Base-by-base conservation (phyloP, 2,888 invertebrate genomes). In the Mesochorus sp. region DNA sequence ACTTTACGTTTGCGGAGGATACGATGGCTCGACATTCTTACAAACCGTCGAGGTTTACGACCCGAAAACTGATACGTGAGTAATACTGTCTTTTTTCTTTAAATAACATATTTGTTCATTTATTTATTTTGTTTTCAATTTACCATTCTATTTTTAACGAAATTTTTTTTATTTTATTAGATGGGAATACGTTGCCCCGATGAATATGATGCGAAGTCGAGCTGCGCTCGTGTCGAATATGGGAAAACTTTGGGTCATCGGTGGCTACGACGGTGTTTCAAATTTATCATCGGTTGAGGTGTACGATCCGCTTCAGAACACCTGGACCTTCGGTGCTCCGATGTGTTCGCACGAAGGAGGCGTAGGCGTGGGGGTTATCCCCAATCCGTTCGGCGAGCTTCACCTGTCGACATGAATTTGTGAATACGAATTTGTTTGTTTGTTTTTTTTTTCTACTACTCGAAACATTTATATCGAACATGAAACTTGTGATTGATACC, bases 301-400 rank as follows among this genome's bases (percentile, higher is more conserved):
- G 6, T 97, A 96, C 86, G 95, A 96, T 90, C 96, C 96, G 1
- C 92, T 93, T 81, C 92, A 92, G 3, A 94, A 96, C 88, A 92
- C 92, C 21, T 97, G 96, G 97, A 93, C 93, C 1, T 95, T 95
- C 88, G 95, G 94, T 12, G 93, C 95, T 1, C 92, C 95, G 0
- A 97, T 97, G 96, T 94, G 95, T 83, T 96, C 95, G 1, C 97
- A 97, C 88, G 97, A 97, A 88, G 97, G 97, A 0, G 97, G 97
- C 0, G 97, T 97, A 0, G 97, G 97, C n/a, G 95, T 96, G 21
- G 97, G 96, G 0, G 96, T 97, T 3, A 94, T 97, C 82, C 95
- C 95, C 70, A 92, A 82, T 80, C 81, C 81, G 12, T 82, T 79
- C 47, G 79, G 66, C n/a, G 61, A 75, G 44, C 66, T 55, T 47